Evolutionary conservation across 2,797 vertebrate species (phyloP), one percentile per base, ranked within the genome.

Genomic region (Ficedula albicollis): DNA sequence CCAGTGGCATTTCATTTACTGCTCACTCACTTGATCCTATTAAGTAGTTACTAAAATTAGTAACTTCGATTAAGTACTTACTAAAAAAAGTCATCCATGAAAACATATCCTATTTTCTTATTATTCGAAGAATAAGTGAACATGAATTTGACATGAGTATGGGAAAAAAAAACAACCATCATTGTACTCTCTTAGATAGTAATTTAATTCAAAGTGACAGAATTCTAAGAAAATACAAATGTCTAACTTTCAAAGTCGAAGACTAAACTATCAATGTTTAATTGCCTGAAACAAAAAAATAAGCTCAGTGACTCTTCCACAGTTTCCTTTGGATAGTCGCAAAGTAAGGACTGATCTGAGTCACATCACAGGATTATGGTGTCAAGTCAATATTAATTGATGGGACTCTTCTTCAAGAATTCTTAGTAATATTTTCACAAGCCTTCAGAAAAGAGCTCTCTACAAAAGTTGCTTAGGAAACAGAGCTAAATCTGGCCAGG

Each of bases 11-110:
- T 89, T 90, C 19, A 74, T 85, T 91, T 48, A 83, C 38, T 81
- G 64, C 58, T 93, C 96, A 86, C 82, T 82, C 27, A 49, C 19
- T 64, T 77, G 87, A 87, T 94, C 75, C 62, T 93, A 86, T 97
- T 95, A 87, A 30, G 78, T 69, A 95, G 64, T 79, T 90, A 86
- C 60, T 83, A 82, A 91, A 91, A 91, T 30, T 19, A 52, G 29
- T 8, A 52, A 52, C 51, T 52, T 52, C 52, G 62, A 41, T 80
- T 94, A 96, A 94, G 78, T 69, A 95, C 64, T 76, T 90, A 84
- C 64, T 83, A 84, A 92, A 89, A 91, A 56, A 84, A 48, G 6
- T 63, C 11, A 4, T 64, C 78, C 84, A 68, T 48, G 55, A 79
- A 83, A 86, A 90, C 56, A 55, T 66, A 73, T 29, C 22, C 63